Base-by-base conservation (phyloP, 2,797 vertebrate genomes). In the Galagoides demidoff region DNA sequence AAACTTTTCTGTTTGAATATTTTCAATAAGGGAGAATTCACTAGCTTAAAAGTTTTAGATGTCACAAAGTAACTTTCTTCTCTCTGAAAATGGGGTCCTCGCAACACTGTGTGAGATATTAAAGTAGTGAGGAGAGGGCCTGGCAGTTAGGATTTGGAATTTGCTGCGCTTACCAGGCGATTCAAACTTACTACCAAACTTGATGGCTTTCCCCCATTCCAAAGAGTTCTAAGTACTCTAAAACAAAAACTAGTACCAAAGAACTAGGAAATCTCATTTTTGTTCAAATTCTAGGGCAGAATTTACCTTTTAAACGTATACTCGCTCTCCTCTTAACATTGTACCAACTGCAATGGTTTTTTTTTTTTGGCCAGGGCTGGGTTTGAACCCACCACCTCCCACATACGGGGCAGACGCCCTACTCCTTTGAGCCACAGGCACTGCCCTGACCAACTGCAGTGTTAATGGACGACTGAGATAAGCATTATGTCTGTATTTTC, bases 121-220 rank as follows among this genome's bases (percentile, higher is more conserved):
- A 70, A 87, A 68, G 39, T 25, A 73, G 29, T 37, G 27, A 81
- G 85, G 6, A 49, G 57, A 92, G 59, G 29, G 39, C 14, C 57
- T 20, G 23, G 20, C 61, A 39, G 3, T 14, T 34, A 68, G 29
- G 34, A 61, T 63, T 91, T 78, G 59, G 71, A 74, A 85, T 71
- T 34, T 45, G 27, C 5, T 76, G 71, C 45, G 52, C 5, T 70
- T 59, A 31, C 71, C 59, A 78, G n/a, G 43, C 91, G 82, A 31
- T 89, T 39, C 92, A 94, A 87, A 81, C 71, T 91, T 74, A 76
- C 34, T 70, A 87, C 25, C 59, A 76, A 89, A 52, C 7, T 27
- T 61, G n/a, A 79, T 29, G 59, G 34, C 14, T 31, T 66, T 57
- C 66, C 20, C 39, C 57, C 22, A 23, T 86, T 84, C 68, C 20